Percentiles rank a stretch among this genome's conserved stretches.
Evolutionary conservation across 2,888 invertebrate species (phyloP).

Genomic region (Ellobium chinense): DNA sequence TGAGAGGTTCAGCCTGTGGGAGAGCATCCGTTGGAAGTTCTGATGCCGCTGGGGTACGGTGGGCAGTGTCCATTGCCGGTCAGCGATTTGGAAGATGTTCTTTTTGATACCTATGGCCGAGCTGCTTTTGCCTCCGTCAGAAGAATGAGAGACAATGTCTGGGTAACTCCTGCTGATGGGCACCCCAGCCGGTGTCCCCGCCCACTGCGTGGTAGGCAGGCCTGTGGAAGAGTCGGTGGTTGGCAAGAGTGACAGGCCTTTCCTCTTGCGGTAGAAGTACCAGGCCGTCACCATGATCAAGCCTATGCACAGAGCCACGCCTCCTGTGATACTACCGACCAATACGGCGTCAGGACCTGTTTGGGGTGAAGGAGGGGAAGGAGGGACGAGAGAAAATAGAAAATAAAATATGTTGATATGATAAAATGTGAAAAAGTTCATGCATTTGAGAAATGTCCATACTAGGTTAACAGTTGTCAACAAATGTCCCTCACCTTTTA

Average conservation of each 20-base stretch:
- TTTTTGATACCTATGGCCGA: conserved; percentile 48
- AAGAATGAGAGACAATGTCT: conserved; percentile 56
- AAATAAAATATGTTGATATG: background rate
- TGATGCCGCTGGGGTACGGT: conserved; percentile 90
- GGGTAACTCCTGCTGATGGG: conserved; percentile 76
- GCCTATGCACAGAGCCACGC: conserved; percentile 54
- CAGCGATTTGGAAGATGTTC: conserved; percentile 79
- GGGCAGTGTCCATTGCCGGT: conserved; percentile 89
- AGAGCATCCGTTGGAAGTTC: conserved; percentile 89
- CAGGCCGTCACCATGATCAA: conserved; percentile 59
- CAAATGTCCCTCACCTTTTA: too few species aligned
- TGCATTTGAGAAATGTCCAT: too few species aligned
- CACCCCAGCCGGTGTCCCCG: conserved; percentile 42
- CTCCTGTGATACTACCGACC: conserved; percentile 54
- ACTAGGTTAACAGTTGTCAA: too few species aligned
- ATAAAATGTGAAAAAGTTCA: too few species aligned
- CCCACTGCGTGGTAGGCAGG: conserved; percentile 32
- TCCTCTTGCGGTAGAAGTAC: conserved; percentile 55
- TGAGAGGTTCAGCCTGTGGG: conserved; percentile 88
- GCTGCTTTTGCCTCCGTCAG: conserved; percentile 26
- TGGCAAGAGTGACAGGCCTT: conserved; percentile 37
- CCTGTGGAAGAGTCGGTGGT: conserved; percentile 29
- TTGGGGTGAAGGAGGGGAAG: too few species aligned
- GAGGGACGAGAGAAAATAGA: background rate
- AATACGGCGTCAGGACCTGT: conserved; percentile 60